Base-by-base conservation (phyloP, 2,113 vertebrate species). In the Lichenostomus cassidix region DNA sequence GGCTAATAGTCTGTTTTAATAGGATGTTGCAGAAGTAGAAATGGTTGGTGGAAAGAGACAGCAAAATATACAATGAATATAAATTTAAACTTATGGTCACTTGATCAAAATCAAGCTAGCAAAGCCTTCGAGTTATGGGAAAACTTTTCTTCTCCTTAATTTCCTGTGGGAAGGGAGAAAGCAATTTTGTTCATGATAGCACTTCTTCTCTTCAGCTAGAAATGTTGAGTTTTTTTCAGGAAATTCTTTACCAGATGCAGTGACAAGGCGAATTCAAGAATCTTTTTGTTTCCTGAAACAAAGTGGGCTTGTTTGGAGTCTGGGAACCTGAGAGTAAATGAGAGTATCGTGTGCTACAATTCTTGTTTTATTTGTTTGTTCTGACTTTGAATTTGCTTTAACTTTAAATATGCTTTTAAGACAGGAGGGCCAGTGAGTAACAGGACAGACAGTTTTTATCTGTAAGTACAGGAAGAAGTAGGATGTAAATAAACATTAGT, bases 401-500 rank as follows among this genome's bases (percentile, higher is more conserved):
- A 68, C 42, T 93, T 92, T 42, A 83, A 93, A 86, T 74, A 83
- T 35, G 47, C 89, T 91, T 89, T 94, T 83, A 84, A 92, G 94
- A 65, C 37, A 75, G 58, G 81, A 92, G 91, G 12, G 39, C 33
- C 62, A 68, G 58, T 71, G 83, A 91, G 35, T 84, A 90, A 74
- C 55, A 88, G 68, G 71, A 37, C 83, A 90, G 79, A 41, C 16
- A 90, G 44, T 81, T 94, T 95, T 92, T 92, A 89, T 92, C 88
- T 93, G 68, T 88, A 67, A 96, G 73, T 87, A 92, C 90, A 95
- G 95, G 96, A 97, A 97, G 92, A 90, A 93, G 88, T 93, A 86
- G 92, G 88, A 94, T 93, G 90, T 94, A 95, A 95, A 92, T 95
- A 96, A 97, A 98, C 97, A 93, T 94, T 83, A 92, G 95, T 97